Conservation (phyloP, 2,113 vertebrate species). For the Synchiropus splendidus region DNA sequence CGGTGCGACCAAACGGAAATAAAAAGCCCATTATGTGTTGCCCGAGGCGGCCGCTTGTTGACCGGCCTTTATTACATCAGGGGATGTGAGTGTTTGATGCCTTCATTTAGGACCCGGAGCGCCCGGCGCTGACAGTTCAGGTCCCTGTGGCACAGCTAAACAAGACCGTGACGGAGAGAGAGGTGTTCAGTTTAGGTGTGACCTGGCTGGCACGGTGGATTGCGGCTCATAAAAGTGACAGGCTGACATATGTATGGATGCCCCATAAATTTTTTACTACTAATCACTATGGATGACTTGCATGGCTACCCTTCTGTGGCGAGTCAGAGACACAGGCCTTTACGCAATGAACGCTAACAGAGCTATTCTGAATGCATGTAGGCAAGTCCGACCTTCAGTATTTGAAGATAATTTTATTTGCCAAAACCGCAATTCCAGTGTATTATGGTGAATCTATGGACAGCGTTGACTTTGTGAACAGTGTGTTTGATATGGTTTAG, state of each 20-base stretch:
- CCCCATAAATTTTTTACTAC: constrained; percentile 62
- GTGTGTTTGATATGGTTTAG: no score
- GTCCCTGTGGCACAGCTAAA: constrained; percentile 58
- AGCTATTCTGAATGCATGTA: no score
- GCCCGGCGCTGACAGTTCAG: constrained; percentile 51
- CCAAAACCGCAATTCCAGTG: no score
- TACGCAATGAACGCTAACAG: neutral
- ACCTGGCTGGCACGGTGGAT: constrained; percentile 39
- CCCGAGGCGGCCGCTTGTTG: constrained; percentile 64
- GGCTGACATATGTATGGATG: constrained; percentile 61
- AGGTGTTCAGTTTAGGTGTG: constrained; percentile 20
- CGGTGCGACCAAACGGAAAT: constrained; percentile 64
- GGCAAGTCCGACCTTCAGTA: no score
- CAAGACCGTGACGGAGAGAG: constrained; percentile 32
- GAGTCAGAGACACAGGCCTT: constrained; percentile 17
- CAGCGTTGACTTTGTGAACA: constrained; percentile 2
- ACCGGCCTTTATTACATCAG: constrained; percentile 65
- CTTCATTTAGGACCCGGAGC: constrained; percentile 69
- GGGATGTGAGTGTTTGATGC: constrained; percentile 62
- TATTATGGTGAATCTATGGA: no score
- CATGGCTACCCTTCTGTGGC: constrained; percentile 25
- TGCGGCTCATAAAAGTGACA: constrained; percentile 57
- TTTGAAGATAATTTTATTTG: no score
- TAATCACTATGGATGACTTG: constrained; percentile 57
- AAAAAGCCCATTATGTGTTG: constrained; percentile 66